Conservation (phyloP, 2,888 invertebrate species). For the Lepidocyrtoides sp. region DNA sequence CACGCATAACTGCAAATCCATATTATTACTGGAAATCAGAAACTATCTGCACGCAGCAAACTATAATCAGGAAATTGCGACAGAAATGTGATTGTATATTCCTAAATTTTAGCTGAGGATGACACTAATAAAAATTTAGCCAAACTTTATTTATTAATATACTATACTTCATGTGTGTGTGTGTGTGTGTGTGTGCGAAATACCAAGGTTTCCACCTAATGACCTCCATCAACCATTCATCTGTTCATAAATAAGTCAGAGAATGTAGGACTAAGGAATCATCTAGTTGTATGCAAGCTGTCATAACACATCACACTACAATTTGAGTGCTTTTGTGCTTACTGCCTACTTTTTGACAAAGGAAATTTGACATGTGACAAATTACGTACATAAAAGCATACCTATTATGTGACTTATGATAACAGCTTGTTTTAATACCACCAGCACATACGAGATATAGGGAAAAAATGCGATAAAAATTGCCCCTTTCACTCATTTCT, state of each 20-base stretch:
- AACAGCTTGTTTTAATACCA: neutral
- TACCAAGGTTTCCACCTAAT: neutral
- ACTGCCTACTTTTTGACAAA: neutral
- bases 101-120: too few species aligned
- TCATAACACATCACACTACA: conserved; percentile 19
- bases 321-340: neutral
- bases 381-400: conserved; percentile 27
- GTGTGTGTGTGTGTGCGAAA: too few species aligned
- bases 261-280: neutral
- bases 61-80: neutral
- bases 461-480: neutral
- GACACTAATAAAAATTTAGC: too few species aligned
- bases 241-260: neutral
- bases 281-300: neutral
- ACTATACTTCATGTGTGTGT: too few species aligned
- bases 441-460: neutral
- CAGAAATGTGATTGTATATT: too few species aligned
- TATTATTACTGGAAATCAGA: neutral
- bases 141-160: too few species aligned
- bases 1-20: too few species aligned
- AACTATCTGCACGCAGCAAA: neutral
- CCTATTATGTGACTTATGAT: neutral
- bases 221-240: conserved; percentile 23
- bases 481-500: neutral
- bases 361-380: conserved; percentile 45